These are phyloP conservation scores for Leptobrachium ailaonicum DNA, from an alignment of 2,113 vertebrate species.

Conservation along the genomic window DNA sequence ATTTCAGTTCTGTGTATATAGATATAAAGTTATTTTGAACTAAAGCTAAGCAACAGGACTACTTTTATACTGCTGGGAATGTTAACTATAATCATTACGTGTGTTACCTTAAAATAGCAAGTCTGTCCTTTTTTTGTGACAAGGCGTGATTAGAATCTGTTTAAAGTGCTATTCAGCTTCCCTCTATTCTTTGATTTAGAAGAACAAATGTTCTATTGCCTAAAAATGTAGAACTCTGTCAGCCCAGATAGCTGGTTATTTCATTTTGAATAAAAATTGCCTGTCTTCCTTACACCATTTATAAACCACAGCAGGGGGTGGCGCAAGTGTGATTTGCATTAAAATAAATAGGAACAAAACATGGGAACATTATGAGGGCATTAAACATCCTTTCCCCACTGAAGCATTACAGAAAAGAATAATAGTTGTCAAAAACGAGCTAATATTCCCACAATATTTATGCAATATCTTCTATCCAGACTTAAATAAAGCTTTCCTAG, in stretches of 20 bases:
- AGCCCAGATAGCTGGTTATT: conserved; percentile 13
- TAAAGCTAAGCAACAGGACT: too few species aligned
- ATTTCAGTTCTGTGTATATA: too few species aligned
- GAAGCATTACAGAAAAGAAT: background rate
- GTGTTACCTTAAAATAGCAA: background rate
- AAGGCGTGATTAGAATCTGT: conserved; percentile 1
- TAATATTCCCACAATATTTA: background rate
- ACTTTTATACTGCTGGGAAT: background rate
- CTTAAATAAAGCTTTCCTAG: background rate
- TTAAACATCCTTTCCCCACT: conserved; percentile 17
- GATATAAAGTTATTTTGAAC: too few species aligned
- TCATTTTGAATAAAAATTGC: conserved; percentile 11
- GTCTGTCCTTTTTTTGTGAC: background rate
- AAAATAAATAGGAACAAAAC: conserved; percentile 9
- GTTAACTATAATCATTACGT: background rate
- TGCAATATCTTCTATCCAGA: background rate
- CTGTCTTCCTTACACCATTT: conserved; percentile 8
- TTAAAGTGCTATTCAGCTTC: background rate
- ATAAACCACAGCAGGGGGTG: conserved; percentile 13
- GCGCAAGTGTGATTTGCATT: background rate
- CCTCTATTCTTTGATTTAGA: background rate
- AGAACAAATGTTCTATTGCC: conserved; percentile 5
- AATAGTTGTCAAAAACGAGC: conserved; percentile 2
- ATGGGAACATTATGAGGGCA: conserved; percentile 7
- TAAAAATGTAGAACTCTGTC: background rate